These are phyloP conservation scores for Chunga burmeisteri DNA, from an alignment of 2,113 vertebrate genomes.

Conservation along the genomic window DNA sequence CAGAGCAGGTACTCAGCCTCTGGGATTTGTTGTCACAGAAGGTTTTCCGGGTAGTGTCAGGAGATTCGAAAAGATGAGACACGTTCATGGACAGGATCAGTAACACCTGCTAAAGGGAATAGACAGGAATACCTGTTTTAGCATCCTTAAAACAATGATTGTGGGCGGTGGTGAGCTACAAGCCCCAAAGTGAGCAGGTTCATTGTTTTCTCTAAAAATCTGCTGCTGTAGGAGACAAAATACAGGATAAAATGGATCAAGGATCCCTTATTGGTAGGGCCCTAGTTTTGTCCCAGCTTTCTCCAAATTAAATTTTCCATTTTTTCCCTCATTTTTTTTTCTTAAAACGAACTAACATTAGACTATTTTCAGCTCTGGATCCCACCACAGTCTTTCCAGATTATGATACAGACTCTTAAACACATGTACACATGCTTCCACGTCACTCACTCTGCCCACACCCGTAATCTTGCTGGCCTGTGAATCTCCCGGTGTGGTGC, in stretches of 20 bases:
- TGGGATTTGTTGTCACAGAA: background rate
- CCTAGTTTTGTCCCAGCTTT: background rate
- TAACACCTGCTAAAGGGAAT: background rate
- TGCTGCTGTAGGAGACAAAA: background rate
- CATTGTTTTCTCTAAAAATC: background rate
- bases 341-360: rapidly evolving
- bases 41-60: background rate
- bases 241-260: background rate
- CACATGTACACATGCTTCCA: rapidly evolving
- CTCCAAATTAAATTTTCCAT: background rate
- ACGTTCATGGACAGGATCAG: background rate
- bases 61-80: background rate
- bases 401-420: background rate
- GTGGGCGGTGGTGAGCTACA: background rate
- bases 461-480: background rate
- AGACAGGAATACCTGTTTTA: background rate
- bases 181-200: background rate
- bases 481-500: background rate
- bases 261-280: background rate
- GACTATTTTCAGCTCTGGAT: background rate
- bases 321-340: background rate
- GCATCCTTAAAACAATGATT: background rate
- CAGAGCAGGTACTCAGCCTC: background rate
- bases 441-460: background rate
- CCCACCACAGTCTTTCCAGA: background rate